These are phyloP conservation scores for Xiphias gladius DNA, from an alignment of 2,113 vertebrate species.

Conservation along the genomic window DNA sequence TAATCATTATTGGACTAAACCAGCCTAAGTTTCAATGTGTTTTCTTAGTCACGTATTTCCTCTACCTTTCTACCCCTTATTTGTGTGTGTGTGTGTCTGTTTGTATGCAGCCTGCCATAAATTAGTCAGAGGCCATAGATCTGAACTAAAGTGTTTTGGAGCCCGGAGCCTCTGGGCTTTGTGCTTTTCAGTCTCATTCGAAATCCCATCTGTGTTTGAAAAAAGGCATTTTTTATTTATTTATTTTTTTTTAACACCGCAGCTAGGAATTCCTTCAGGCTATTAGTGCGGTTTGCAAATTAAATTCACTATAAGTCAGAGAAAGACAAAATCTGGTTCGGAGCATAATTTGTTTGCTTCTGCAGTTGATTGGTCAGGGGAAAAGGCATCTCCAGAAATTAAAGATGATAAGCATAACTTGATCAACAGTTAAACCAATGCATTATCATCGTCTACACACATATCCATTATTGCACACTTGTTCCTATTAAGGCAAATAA, in stretches of 20 bases:
- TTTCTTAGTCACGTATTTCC: slow-evolving; percentile 23
- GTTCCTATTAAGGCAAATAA: background rate
- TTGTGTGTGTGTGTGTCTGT: slow-evolving; percentile 15
- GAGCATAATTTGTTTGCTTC: slow-evolving; percentile 25
- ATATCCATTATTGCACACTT: background rate
- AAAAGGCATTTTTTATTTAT: background rate
- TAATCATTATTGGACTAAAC: background rate
- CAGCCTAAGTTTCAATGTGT: background rate
- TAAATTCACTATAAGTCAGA: slow-evolving; percentile 8
- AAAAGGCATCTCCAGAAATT: slow-evolving; percentile 37
- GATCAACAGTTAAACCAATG: slow-evolving; percentile 4
- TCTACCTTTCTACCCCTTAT: slow-evolving; percentile 19
- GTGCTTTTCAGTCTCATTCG: slow-evolving; percentile 36
- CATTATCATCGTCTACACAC: slow-evolving; percentile 5
- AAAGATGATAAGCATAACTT: slow-evolving; percentile 6
- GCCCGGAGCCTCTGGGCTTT: slow-evolving; percentile 47
- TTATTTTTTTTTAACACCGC: background rate
- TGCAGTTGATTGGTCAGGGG: slow-evolving; percentile 27
- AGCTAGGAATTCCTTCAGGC: slow-evolving; percentile 24
- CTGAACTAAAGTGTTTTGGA: slow-evolving; percentile 67
- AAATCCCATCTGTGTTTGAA: slow-evolving; percentile 27
- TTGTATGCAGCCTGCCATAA: slow-evolving; percentile 58
- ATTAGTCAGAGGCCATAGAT: slow-evolving; percentile 62
- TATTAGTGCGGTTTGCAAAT: slow-evolving; percentile 33
- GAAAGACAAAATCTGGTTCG: background rate